A percentile compares a stretch with the other conserved stretches of the same genome.
These are phyloP conservation scores for Bombus ignitus DNA, from an alignment of 1,140 invertebrate genomes.

Conservation along the genomic window DNA sequence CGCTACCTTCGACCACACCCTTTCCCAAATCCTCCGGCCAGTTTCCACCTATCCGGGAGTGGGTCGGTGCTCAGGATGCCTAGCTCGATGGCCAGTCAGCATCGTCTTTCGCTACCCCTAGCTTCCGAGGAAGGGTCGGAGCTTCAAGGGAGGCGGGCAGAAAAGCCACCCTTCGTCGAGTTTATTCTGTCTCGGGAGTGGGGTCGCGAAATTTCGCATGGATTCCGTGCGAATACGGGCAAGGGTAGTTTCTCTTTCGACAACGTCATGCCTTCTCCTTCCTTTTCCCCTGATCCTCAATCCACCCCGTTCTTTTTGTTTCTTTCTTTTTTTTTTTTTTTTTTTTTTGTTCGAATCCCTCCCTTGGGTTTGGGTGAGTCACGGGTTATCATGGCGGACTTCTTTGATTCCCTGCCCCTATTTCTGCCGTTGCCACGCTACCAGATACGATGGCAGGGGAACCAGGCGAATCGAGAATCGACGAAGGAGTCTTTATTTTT, in stretches of 20 bases:
- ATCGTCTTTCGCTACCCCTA: constrained; percentile 54
- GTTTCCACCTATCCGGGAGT: constrained; percentile 49
- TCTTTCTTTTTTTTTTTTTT: neutral
- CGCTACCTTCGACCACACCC: constrained; percentile 73
- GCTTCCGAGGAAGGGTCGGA: constrained; percentile 47
- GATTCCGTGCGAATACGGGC: constrained; percentile 27
- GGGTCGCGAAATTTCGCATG: constrained; percentile 46
- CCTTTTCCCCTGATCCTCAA: constrained; percentile 7
- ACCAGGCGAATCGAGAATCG: constrained; percentile 18
- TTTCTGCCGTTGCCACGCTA: constrained; percentile 38
- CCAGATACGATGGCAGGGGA: constrained; percentile 21
- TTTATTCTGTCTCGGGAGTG: constrained; percentile 11
- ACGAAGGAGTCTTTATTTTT: constrained; percentile 39
- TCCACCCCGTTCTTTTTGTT: neutral
- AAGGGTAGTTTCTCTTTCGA: constrained; percentile 33
- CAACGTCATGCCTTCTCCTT: constrained; percentile 13
- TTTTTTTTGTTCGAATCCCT: neutral
- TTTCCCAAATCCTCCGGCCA: constrained; percentile 41
- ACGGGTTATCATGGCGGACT: constrained; percentile 43
- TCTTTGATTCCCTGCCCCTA: constrained; percentile 29
- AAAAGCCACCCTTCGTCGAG: constrained; percentile 46
- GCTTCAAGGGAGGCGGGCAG: constrained; percentile 49
- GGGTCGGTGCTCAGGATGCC: constrained; percentile 28
- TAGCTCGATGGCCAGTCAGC: constrained; percentile 59
- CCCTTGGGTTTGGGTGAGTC: constrained; percentile 45